These are phyloP conservation scores for Diplodus puntazzo DNA, from an alignment of 2,797 vertebrate species.

Conservation along the genomic window DNA sequence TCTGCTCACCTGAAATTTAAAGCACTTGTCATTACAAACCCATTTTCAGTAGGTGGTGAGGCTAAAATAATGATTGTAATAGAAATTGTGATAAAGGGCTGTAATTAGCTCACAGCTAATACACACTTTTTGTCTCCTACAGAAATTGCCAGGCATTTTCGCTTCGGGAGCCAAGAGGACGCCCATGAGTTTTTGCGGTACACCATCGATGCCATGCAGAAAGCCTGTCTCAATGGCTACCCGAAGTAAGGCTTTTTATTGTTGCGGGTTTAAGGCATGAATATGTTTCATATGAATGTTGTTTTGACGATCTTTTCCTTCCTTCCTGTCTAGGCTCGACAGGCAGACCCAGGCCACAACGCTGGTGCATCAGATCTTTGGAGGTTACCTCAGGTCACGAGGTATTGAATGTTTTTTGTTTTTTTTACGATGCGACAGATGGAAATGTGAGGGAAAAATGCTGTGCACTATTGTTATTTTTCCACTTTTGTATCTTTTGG, in stretches of 20 bases:
- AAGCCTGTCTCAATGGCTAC: constrained; percentile 92
- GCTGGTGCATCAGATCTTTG: constrained; percentile 96
- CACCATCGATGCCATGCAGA: constrained; percentile 97
- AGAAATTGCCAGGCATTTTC: constrained; percentile 96
- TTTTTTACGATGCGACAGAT: not conserved
- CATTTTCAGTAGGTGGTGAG: not conserved
- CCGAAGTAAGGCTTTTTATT: constrained; percentile 86
- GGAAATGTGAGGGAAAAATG: not conserved
- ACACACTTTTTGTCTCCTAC: constrained; percentile 26
- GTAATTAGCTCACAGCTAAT: constrained; percentile 12
- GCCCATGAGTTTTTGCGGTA: constrained; percentile 96
- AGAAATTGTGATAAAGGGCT: not conserved
- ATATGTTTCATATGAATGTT: not conserved
- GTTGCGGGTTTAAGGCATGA: not conserved
- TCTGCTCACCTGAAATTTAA: not conserved
- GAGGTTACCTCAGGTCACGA: constrained; percentile 95
- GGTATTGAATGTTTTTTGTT: constrained; percentile 80
- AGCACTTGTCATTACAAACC: not conserved
- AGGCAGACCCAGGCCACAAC: constrained; percentile 96
- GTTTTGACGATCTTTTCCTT: not conserved
- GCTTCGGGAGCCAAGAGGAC: constrained; percentile 95
- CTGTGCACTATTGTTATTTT: constrained; percentile 2
- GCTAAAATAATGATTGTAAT: not conserved
- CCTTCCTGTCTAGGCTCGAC: constrained; percentile 86
- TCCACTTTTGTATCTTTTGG: not conserved